Evolutionary conservation across 2,797 vertebrate genomes (phyloP).

Genomic region (Sorex maritimensis): DNA sequence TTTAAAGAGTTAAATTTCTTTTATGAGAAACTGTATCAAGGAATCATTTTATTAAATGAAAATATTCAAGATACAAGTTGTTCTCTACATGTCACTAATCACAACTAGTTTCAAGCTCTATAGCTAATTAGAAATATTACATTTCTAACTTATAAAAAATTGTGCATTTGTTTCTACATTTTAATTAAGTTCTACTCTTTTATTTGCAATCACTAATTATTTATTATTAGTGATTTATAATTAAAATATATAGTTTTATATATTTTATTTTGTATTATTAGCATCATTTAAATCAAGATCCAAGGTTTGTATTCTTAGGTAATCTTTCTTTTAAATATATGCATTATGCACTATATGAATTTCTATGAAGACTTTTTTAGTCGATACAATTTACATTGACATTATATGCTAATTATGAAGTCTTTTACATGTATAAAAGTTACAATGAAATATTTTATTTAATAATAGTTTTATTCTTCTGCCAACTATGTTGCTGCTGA

Average conservation of each 20-base stretch:
- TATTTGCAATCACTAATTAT: not conserved
- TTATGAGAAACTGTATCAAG: not conserved
- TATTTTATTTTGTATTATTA: conserved; percentile 42
- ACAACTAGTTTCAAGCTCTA: not conserved
- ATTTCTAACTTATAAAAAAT: too few relatives aligned
- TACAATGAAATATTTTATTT: not conserved
- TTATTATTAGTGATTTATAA: too few relatives aligned
- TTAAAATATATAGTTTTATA: not conserved
- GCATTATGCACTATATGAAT: not conserved
- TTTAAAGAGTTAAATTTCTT: conserved; percentile 26
- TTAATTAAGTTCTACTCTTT: not conserved
- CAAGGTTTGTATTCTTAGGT: not conserved
- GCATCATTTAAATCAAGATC: not conserved
- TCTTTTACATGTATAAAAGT: not conserved
- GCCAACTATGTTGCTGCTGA: not conserved
- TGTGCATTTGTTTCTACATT: not conserved
- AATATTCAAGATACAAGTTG: conserved; percentile 25
- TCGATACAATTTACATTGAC: not conserved
- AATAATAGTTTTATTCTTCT: not conserved
- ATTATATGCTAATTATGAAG: not conserved
- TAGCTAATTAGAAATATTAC: not conserved
- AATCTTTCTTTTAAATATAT: conserved; percentile 10
- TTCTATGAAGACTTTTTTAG: not conserved
- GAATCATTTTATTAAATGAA: not conserved
- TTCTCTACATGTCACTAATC: conserved; percentile 1